Evolutionary conservation across 2,888 invertebrate genomes (phyloP).

Genomic region (Drosophila atripex): DNA sequence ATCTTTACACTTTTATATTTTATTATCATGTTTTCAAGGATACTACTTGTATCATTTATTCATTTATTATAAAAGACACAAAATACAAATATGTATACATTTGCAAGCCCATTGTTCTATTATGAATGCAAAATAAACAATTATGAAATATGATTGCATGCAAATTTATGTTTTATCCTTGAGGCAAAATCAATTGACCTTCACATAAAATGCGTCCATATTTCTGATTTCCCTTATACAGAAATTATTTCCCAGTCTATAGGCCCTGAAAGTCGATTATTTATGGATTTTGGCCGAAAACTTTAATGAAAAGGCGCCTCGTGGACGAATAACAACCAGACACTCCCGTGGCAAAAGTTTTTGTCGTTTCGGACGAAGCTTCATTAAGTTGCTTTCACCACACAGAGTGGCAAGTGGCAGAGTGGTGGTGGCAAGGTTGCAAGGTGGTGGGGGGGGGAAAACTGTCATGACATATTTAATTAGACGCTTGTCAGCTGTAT

Average conservation of each 20-base stretch:
- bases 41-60: no score
- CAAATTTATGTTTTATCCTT: background rate
- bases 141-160: no score
- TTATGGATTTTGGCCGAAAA: constrained; percentile 44
- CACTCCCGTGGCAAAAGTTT: constrained; percentile 3
- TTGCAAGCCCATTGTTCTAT: no score
- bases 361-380: constrained; percentile 18
- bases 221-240: constrained; percentile 16
- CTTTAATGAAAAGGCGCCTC: constrained; percentile 50
- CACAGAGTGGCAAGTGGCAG: constrained; percentile 6
- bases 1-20: no score
- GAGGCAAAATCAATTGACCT: constrained; percentile 16
- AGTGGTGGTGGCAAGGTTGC: no score
- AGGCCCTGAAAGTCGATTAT: constrained; percentile 12
- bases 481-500: constrained; percentile 68
- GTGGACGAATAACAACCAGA: constrained; percentile 16
- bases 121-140: background rate
- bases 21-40: no score
- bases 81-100: no score
- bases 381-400: constrained; percentile 38
- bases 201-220: background rate
- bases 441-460: background rate
- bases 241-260: constrained; percentile 17
- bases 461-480: constrained; percentile 66
- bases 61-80: no score